phyloP scores from a whole-genome alignment of 2,113 vertebrate genomes.

The Nyctibius bracteatus region DNA sequence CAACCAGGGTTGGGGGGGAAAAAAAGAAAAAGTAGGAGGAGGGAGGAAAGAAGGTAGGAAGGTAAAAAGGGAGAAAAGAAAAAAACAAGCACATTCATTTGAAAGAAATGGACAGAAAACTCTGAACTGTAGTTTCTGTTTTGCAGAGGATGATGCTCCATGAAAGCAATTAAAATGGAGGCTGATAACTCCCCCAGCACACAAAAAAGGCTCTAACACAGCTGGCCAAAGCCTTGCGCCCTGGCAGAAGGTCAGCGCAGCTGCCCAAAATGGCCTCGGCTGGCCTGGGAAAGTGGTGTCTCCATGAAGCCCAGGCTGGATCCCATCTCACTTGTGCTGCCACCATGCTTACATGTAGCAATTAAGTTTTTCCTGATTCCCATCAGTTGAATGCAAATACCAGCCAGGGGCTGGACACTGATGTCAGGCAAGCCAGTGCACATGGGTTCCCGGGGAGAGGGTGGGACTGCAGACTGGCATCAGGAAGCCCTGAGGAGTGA shows the following conservation, averaged over 20 bases:
- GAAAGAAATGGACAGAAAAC: neutral
- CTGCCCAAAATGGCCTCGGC: neutral
- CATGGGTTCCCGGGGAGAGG: neutral
- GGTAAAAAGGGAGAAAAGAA: neutral
- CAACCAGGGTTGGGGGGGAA: neutral
- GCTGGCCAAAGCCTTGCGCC: neutral
- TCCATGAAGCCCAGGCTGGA: rapidly evolving
- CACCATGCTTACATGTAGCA: rapidly evolving
- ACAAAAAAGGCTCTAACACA: neutral
- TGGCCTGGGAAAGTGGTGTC: neutral
- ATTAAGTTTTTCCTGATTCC: neutral
- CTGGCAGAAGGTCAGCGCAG: neutral
- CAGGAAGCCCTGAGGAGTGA: neutral
- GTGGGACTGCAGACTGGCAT: neutral
- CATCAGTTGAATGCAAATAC: neutral
- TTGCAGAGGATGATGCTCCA: neutral
- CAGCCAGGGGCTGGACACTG: neutral
- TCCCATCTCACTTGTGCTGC: neutral
- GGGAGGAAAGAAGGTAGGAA: neutral
- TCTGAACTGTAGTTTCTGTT: neutral
- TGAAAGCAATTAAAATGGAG: neutral
- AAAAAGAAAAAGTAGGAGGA: neutral
- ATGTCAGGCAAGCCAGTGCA: rapidly evolving
- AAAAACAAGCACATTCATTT: neutral
- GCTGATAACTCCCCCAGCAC: neutral